phyloP scores from a whole-genome alignment of 2,113 vertebrate species.

The Columba janthina region DNA sequence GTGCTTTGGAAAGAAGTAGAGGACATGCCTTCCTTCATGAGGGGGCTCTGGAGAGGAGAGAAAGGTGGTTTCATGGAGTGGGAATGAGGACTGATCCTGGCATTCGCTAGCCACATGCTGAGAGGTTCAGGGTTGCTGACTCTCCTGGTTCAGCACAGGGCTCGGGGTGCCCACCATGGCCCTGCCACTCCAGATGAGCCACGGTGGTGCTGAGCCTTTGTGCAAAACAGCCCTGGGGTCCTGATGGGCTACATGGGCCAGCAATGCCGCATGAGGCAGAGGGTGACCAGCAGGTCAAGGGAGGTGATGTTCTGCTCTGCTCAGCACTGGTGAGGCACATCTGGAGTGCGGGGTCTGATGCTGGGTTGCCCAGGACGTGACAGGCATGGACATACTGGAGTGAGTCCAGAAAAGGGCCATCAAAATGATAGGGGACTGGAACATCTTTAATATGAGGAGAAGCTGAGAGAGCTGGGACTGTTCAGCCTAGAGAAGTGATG shows the following conservation, averaged over 20 bases:
- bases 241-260: background rate
- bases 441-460: background rate
- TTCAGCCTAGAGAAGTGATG: background rate
- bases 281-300: background rate
- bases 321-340: background rate
- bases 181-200: background rate
- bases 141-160: background rate
- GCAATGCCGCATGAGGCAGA: background rate
- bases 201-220: fast-evolving
- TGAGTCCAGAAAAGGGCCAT: background rate
- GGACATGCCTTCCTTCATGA: background rate
- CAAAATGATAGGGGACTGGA: background rate
- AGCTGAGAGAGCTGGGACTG: background rate
- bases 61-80: background rate
- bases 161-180: background rate
- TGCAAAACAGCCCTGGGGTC: background rate
- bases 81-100: background rate
- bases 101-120: background rate
- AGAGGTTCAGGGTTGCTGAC: background rate
- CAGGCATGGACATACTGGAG: background rate
- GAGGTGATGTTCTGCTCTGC: background rate
- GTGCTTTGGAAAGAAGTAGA: background rate
- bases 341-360: background rate
- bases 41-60: background rate
- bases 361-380: background rate